Conservation (phyloP, 30 jellyfish, hydroid and myxozoan species). For the Catostylus mosaicus region DNA sequence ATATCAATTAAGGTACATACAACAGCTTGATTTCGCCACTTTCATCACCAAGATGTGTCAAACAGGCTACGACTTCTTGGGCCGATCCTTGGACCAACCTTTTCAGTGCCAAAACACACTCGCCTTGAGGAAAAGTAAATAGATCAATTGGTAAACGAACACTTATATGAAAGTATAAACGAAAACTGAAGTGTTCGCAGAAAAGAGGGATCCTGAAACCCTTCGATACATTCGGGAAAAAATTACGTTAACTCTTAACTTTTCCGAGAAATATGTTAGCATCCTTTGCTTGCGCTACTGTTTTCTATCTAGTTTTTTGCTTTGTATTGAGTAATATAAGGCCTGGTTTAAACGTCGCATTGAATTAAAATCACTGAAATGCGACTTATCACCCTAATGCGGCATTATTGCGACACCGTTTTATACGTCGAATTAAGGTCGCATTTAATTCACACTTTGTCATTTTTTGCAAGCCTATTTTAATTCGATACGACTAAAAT, state of each 20-base stretch:
- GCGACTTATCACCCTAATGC: too few species aligned
- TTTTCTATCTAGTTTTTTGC: too few species aligned
- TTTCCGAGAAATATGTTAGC: neutral
- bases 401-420: too few species aligned
- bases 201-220: neutral
- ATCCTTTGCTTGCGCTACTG: too few species aligned
- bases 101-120: conserved; percentile 83
- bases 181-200: neutral
- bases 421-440: too few species aligned
- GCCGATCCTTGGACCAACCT: conserved; percentile 47
- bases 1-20: neutral
- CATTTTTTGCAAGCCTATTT: too few species aligned
- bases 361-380: too few species aligned
- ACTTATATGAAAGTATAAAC: neutral
- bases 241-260: neutral
- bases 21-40: conserved; percentile 80
- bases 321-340: too few species aligned
- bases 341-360: too few species aligned
- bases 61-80: conserved; percentile 36
- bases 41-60: conserved; percentile 90
- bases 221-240: neutral
- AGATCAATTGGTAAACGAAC: neutral
- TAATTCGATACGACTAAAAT: too few species aligned
- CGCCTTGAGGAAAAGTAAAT: conserved; percentile 51
- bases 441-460: too few species aligned